phyloP scores from a whole-genome alignment of 2,113 vertebrate species.

The Platichthys flesus region DNA sequence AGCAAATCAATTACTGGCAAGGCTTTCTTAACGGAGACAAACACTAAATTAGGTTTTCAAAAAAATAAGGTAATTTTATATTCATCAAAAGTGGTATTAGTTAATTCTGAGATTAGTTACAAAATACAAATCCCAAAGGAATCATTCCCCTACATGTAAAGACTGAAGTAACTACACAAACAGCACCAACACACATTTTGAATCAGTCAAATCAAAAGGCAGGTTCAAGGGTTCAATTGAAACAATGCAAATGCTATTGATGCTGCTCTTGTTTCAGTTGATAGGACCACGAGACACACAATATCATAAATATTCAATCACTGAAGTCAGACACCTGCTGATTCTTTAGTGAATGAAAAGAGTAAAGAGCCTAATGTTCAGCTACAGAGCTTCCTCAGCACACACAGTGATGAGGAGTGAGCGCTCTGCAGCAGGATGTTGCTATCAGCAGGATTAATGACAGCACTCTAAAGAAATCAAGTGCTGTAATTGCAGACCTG shows the following conservation, averaged over 20 bases:
- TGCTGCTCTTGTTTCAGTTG: not conserved
- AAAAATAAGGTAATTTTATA: too few species aligned
- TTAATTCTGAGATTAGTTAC: too few species aligned
- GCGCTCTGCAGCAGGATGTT: slow-evolving; percentile 71
- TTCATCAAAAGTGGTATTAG: too few species aligned
- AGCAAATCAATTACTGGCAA: too few species aligned
- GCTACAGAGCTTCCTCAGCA: slow-evolving; percentile 70
- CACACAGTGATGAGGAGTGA: slow-evolving; percentile 59
- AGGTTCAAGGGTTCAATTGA: not conserved
- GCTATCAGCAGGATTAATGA: slow-evolving; percentile 96
- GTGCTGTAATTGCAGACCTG: slow-evolving; percentile 98
- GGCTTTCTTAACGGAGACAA: too few species aligned
- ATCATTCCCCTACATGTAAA: too few species aligned
- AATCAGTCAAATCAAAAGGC: not conserved
- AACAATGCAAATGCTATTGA: not conserved
- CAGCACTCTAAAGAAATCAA: slow-evolving; percentile 86
- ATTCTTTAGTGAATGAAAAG: not conserved
- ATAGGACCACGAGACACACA: too few species aligned
- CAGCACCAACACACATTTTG: not conserved
- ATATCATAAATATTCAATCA: too few species aligned
- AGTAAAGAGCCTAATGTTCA: slow-evolving; percentile 72
- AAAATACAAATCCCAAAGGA: too few species aligned
- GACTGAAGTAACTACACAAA: too few species aligned
- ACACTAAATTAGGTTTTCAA: too few species aligned
- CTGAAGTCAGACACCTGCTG: not conserved